Evolutionary conservation across 1,140 invertebrate genomes (phyloP).

Genomic region (Laupala kohalensis): DNA sequence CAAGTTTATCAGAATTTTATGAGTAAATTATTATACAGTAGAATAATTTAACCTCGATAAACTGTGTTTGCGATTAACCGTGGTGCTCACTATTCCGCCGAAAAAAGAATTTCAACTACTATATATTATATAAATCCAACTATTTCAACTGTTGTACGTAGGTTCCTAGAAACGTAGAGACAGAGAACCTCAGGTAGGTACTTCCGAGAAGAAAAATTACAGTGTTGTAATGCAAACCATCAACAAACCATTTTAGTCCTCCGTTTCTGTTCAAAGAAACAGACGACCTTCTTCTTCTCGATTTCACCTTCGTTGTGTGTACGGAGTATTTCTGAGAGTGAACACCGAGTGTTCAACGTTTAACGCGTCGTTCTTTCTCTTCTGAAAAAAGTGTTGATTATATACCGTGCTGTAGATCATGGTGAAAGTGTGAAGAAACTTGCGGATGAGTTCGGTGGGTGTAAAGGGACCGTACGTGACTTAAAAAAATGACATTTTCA

Average conservation of each 20-base stretch:
- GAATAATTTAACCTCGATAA: neutral
- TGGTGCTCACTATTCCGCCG: neutral
- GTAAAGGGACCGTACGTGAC: neutral
- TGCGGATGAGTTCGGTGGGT: neutral
- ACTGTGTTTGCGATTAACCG: neutral
- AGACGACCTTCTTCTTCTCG: neutral
- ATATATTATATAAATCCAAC: neutral
- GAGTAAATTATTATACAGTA: too few relatives aligned
- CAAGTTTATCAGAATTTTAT: too few relatives aligned
- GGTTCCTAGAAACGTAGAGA: neutral
- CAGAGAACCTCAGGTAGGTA: neutral
- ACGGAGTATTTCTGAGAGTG: too few relatives aligned
- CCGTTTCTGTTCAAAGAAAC: neutral
- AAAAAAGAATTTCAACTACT: neutral
- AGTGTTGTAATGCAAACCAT: neutral
- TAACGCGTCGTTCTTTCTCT: neutral
- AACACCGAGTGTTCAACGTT: neutral
- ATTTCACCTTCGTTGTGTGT: neutral
- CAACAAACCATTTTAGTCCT: neutral
- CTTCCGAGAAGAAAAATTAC: neutral
- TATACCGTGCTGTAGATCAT: neutral
- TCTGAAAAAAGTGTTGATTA: neutral
- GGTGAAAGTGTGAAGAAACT: neutral
- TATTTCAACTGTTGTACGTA: neutral
- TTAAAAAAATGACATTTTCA: neutral